phyloP scores from a whole-genome alignment of 2,113 vertebrate genomes.

The Phaetusa simplex region DNA sequence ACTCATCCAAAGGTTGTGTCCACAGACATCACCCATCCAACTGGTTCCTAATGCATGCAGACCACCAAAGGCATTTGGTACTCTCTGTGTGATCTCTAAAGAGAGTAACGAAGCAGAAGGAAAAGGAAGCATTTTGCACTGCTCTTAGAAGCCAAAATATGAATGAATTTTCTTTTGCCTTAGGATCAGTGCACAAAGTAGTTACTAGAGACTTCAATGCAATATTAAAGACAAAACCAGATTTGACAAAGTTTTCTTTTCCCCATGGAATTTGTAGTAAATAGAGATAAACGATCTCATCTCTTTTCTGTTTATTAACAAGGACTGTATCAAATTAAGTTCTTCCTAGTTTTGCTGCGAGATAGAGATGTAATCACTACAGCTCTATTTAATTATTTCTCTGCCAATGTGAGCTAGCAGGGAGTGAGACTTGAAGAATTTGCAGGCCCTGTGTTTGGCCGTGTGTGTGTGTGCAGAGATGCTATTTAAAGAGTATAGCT shows the following conservation, averaged over 20 bases:
- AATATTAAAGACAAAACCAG: background rate
- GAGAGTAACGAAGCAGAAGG: background rate
- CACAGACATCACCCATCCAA: background rate
- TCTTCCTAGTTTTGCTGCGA: background rate
- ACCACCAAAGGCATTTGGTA: rapidly evolving
- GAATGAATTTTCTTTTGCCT: background rate
- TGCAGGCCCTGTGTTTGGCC: background rate
- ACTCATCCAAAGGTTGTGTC: background rate
- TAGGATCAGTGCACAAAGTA: background rate
- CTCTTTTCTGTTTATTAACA: slow-evolving; percentile 26
- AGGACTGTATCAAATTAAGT: slow-evolving; percentile 18
- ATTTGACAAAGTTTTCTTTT: background rate
- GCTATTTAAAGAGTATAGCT: background rate
- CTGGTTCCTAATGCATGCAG: too few relatives aligned
- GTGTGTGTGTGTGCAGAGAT: background rate
- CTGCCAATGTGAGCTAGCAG: background rate
- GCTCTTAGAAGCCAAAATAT: background rate
- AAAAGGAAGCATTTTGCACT: background rate
- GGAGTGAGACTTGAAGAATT: background rate
- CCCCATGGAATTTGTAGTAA: background rate
- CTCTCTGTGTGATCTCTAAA: background rate
- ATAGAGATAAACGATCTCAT: slow-evolving; percentile 12
- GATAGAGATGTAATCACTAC: background rate
- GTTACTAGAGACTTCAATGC: background rate
- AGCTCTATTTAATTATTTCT: background rate